Base-by-base conservation (phyloP, 2,797 vertebrate genomes). In the Fratercula arctica region DNA sequence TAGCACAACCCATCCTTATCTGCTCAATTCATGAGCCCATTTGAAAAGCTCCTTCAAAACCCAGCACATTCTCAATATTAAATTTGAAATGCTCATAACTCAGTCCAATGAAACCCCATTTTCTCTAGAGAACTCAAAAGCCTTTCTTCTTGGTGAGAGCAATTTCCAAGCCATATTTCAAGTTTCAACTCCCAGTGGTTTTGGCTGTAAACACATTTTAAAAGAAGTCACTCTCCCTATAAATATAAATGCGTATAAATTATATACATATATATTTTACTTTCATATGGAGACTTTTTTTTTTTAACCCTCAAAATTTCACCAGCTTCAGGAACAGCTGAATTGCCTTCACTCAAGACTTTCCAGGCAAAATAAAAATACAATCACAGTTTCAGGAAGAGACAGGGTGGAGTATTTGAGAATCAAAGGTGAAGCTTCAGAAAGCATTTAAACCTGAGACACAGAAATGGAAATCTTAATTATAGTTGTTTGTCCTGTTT, bases 81-180 rank as follows among this genome's bases (percentile, higher is more conserved):
- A 28, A 48, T 87, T 8, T 72, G n/a, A 88, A 89, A 87, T 26
- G 66, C 75, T 83, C 66, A 14, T 94, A 96, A 92, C n/a, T 97
- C 95, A 93, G 61, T 21, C 53, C 73, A 77, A 2, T 46, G 50
- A 83, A 93, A 97, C 59, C 25, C 56, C 50, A 61, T 95, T 93
- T 94, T 89, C 92, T 93, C 87, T 21, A 53, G 68, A 83, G 68
- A 89, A 61, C 64, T 77, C 81, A 57, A 43, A 74, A 87, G 48
- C 41, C 68, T 92, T 94, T 94, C 56, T 85, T 93, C 75, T 59
- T 57, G 72, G 75, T 28, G 57, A 89, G 9, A 82, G 68, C 75
- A 77, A 94, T 93, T 92, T 96, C 60, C 89, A 89, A 91, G 57
- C 31, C 0, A 0, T 87, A 96, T 91, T 91, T 94, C 81, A 94